Base-by-base conservation (phyloP, 2,797 vertebrate species). In the Sebastes flavidus region DNA sequence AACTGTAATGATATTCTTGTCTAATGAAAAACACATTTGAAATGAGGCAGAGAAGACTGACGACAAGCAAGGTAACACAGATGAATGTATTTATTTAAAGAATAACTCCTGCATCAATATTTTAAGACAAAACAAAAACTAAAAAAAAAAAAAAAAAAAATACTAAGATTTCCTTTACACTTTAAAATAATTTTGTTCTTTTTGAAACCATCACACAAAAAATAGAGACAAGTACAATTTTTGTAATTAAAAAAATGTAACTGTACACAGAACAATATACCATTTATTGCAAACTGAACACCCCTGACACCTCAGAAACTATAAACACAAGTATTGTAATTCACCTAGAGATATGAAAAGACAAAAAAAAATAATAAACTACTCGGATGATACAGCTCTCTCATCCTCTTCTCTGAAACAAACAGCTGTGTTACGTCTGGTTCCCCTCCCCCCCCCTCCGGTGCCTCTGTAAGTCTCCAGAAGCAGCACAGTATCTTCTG, bases 211-310 rank as follows among this genome's bases (percentile, higher is more conserved):
- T 93, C 94, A 94, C 93, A 95, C 91, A 95, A 94, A 96, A 94
- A 94, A 95, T 94, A 94, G 94, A 95, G 95, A 95, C 89, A 95
- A 94, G 82, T 91, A 95, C 86, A 93, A 91, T 94, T 93, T 88
- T 90, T 93, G 86, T 83, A 90, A 92, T 92, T 87, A 90, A 91
- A 91, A 93, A 93, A 93, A 94, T 91, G 90, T 94, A 96, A 96
- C 96, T 96, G 95, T 96, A 96, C 96, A 96, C 93, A 95, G 94
- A 93, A 96, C 94, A 95, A 95, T 94, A 95, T 91, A 95, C 78
- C 88, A 90, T 94, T 95, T 95, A 95, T 94, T 95, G 90, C 94
- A 94, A 95, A 95, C 91, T 78, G 85, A 92, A 93, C 90, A 94
- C 91, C 94, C 94, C 92, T 85, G 88, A 92, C 87, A 94, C 92